Evolutionary conservation across 2,113 vertebrate species (phyloP), one percentile per base, ranked within the genome.

Genomic region (Pimephales promelas): DNA sequence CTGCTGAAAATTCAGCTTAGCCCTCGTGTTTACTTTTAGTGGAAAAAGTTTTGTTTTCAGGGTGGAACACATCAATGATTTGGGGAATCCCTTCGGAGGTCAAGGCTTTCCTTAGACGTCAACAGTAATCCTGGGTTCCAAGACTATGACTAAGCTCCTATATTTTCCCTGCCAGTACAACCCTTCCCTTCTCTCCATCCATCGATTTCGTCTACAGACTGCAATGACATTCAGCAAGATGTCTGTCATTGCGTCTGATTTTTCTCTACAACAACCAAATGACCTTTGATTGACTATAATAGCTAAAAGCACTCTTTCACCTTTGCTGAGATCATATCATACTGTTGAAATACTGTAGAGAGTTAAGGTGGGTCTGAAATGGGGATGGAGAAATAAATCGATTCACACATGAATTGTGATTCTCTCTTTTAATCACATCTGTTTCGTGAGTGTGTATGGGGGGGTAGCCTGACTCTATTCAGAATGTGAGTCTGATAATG

Each of bases 211-310:
- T 66, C 84, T 47, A 68, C 77, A n/a, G 70, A 81, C 74, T 80
- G 76, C 83, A 81, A 72, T 72, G 61, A 87, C 81, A 87, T 87
- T 83, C 74, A 85, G 83, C 49, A 57, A 28, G 57, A 40, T 87
- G 9, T 80, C 56, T 49, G 59, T 82, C 83, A 71, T 81, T 85
- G 76, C 83, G 59, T 80, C 86, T 87, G 74, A 81, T 87, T 85
- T 76, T 75, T 81, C 84, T 76, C 72, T 83, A 82, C 76, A 52
- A 80, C 49, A 68, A 83, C 70, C 77, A 72, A 83, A 83, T 81
- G 81, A 85, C 84, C 81, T 85, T 87, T 87, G 71, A 83, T 81
- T 85, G 81, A 76, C 62, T 72, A 85, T 85, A 87, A 87, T 83
- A 59, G 84, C 40, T 80, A 77, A 83, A 84, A 83, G 81, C 71